Evolutionary conservation across 2,113 vertebrate genomes (phyloP).

Genomic region (Pseudorasbora parva): DNA sequence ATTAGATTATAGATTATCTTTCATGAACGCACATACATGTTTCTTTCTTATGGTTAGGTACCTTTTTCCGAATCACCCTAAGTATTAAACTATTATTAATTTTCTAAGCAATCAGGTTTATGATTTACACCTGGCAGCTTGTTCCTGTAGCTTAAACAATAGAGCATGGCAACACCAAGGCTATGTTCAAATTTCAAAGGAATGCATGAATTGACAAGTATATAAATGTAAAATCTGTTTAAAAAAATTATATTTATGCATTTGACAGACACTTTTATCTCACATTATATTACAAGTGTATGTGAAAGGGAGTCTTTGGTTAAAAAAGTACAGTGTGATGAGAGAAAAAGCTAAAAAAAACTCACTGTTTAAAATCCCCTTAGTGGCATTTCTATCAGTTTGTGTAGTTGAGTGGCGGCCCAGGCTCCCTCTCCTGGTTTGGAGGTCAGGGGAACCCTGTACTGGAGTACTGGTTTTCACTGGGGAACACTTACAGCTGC

Average conservation of each 20-base stretch:
- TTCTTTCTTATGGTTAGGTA: background rate
- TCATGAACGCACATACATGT: background rate
- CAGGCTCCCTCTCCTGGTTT: conserved; percentile 58
- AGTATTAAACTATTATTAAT: background rate
- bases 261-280: background rate
- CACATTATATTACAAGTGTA: background rate
- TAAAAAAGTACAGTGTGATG: background rate
- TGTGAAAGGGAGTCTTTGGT: background rate
- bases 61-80: background rate
- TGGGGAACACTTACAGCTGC: conserved; percentile 32
- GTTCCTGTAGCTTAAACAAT: background rate
- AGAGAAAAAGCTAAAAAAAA: conserved; percentile 16
- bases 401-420: conserved; percentile 56
- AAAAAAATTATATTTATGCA: background rate
- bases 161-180: background rate
- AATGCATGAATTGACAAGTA: background rate
- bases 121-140: background rate
- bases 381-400: conserved; percentile 63
- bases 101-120: background rate
- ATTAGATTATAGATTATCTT: background rate
- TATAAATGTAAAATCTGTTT: background rate
- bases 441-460: conserved; percentile 57
- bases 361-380: conserved; percentile 70
- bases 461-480: conserved; percentile 63
- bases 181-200: background rate